These are phyloP conservation scores for Cetoscarus ocellatus DNA, from an alignment of 2,797 vertebrate species.

Conservation along the genomic window DNA sequence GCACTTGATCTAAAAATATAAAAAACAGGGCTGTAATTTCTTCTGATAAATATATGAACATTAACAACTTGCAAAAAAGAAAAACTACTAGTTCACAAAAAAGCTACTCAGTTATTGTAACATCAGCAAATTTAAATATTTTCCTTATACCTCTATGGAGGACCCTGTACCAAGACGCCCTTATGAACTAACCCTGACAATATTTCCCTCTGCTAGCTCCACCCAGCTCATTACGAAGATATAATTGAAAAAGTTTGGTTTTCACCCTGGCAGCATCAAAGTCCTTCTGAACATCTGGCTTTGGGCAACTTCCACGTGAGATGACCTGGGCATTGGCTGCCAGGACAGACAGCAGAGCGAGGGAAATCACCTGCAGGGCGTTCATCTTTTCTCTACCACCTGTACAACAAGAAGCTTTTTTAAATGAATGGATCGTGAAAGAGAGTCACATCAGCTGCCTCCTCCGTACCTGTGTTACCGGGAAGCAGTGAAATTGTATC, in stretches of 20 bases:
- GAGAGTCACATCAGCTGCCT: not conserved
- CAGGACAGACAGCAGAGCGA: constrained; percentile 75
- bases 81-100: too few relatives aligned
- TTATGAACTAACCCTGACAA: too few relatives aligned
- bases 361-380: constrained; percentile 63
- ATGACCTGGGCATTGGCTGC: constrained; percentile 81
- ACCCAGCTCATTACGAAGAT: not conserved
- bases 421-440: not conserved
- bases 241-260: not conserved
- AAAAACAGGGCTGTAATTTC: too few relatives aligned
- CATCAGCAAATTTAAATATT: too few relatives aligned
- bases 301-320: constrained; percentile 83
- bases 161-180: too few relatives aligned
- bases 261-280: constrained; percentile 75
- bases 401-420: constrained; percentile 7
- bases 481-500: constrained; percentile 6
- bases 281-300: constrained; percentile 82
- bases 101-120: too few relatives aligned
- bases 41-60: too few relatives aligned
- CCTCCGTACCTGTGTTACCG: constrained; percentile 44
- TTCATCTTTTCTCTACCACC: constrained; percentile 65
- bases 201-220: too few relatives aligned
- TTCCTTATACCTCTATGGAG: too few relatives aligned
- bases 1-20: too few relatives aligned
- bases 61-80: too few relatives aligned